Evolutionary conservation across 23 tunicate species (phyloP).

Genomic region (Ascidia mentula): DNA sequence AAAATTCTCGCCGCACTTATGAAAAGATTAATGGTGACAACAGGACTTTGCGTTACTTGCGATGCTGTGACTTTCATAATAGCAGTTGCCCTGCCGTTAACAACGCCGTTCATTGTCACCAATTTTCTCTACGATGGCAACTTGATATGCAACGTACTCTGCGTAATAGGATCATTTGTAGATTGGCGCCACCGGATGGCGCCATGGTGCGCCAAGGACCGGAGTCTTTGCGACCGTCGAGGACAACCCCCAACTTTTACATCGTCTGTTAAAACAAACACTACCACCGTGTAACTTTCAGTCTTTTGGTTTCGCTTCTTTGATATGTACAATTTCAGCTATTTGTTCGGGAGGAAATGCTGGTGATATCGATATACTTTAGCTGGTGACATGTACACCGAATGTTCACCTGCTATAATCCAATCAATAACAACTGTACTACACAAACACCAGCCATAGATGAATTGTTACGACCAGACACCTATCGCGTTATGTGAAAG

Average conservation of each 20-base stretch:
- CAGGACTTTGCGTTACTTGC: constrained; percentile 66
- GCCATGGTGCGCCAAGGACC: constrained; percentile 33
- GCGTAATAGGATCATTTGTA: constrained; percentile 77
- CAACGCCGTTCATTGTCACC: constrained; percentile 42
- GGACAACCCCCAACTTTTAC: not conserved
- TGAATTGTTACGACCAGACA: too few species aligned
- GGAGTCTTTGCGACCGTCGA: not conserved
- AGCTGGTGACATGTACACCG: not conserved
- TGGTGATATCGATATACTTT: not conserved
- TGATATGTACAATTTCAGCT: not conserved
- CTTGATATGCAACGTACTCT: constrained; percentile 71
- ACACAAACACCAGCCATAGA: too few species aligned
- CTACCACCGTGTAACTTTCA: not conserved
- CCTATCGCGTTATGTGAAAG: too few species aligned
- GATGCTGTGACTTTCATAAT: constrained; percentile 70
- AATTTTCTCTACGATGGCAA: constrained; percentile 73
- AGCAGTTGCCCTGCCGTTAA: constrained; percentile 28
- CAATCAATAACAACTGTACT: too few species aligned
- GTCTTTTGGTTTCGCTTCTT: too few species aligned
- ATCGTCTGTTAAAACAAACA: not conserved
- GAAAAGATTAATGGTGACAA: constrained; percentile 64
- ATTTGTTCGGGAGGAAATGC: not conserved
- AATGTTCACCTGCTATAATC: not conserved
- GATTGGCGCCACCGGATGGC: constrained; percentile 78
- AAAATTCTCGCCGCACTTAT: constrained; percentile 50